Percentiles rank a stretch among this genome's conserved stretches.
Conservation (phyloP, 2,888 invertebrate species). For the Chironomus riparius region DNA sequence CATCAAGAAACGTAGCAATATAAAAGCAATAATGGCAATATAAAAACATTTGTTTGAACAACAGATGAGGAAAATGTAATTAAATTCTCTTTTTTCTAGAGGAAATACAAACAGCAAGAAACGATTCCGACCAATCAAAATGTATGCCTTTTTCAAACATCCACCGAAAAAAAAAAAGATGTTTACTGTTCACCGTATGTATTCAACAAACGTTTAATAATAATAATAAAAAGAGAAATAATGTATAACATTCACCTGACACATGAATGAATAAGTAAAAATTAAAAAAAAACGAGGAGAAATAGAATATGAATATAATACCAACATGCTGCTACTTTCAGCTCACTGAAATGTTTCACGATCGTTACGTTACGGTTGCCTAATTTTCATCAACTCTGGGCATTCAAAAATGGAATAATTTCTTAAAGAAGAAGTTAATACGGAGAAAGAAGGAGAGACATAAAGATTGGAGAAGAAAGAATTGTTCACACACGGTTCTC, state of each 20-base stretch:
- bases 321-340: constrained; percentile 11
- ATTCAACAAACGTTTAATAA: background rate
- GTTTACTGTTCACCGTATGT: background rate
- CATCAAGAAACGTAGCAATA: background rate
- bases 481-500: background rate
- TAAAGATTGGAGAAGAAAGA: background rate
- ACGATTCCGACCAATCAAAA: constrained; percentile 21
- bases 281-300: background rate
- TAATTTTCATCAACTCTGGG: background rate
- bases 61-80: constrained; percentile 16
- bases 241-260: constrained; percentile 25
- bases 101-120: background rate
- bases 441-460: background rate
- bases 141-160: background rate
- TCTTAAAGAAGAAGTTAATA: background rate
- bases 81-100: background rate
- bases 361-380: constrained; percentile 11
- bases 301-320: background rate
- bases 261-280: constrained; percentile 18
- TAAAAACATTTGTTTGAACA: background rate
- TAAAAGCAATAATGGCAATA: background rate
- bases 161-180: background rate
- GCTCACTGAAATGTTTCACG: background rate
- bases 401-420: background rate
- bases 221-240: constrained; percentile 6